Conservation (phyloP, 2,797 vertebrate genomes). For the Chlorospingus flavigularis region DNA sequence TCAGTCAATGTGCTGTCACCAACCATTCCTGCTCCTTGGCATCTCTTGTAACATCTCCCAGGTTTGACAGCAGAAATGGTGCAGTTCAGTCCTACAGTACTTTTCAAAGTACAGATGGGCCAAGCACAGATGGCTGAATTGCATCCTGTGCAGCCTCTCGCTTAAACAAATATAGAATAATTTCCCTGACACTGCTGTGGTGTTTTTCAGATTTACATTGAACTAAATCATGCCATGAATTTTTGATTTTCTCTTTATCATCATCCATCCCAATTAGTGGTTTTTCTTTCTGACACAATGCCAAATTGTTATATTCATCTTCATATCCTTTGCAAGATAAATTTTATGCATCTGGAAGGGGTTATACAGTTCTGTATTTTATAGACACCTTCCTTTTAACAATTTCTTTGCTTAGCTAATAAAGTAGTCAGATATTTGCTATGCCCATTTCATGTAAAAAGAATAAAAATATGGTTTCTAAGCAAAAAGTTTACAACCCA, state of each 20-base stretch:
- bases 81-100: neutral
- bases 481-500: neutral
- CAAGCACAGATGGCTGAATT: slow-evolving; percentile 23
- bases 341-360: neutral
- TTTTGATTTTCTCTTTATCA: neutral
- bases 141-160: neutral
- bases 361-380: neutral
- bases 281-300: neutral
- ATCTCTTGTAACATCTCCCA: neutral
- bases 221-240: neutral
- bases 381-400: neutral
- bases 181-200: neutral
- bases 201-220: neutral
- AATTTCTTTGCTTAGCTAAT: neutral
- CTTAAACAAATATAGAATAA: slow-evolving; percentile 7
- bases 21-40: neutral
- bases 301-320: neutral
- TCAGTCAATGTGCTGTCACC: neutral
- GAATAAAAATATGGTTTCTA: neutral
- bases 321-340: neutral
- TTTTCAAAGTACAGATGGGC: neutral
- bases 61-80: neutral
- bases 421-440: neutral
- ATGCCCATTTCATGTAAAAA: neutral
- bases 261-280: neutral